Percentiles rank a stretch among this genome's conserved stretches.
Conservation (phyloP, 2,797 vertebrate genomes). For the Sebastolobus alascanus region DNA sequence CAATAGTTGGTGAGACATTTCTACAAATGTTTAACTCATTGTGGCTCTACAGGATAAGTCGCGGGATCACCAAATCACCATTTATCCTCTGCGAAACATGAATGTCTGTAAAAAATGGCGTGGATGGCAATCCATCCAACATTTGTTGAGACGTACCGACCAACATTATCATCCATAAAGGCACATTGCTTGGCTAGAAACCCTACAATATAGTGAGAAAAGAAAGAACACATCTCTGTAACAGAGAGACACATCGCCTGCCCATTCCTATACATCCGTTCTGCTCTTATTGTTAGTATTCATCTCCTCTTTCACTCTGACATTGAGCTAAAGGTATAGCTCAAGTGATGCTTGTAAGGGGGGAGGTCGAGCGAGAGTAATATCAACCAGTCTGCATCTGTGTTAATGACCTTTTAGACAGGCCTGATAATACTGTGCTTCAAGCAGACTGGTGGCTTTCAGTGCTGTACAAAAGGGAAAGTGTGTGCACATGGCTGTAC, state of each 20-base stretch:
- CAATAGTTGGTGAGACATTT: background rate
- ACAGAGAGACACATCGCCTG: background rate
- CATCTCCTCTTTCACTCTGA: constrained; percentile 61
- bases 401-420: constrained; percentile 25
- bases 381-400: background rate
- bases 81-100: background rate
- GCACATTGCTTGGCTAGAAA: background rate
- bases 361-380: constrained; percentile 26
- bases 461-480: constrained; percentile 15
- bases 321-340: constrained; percentile 14
- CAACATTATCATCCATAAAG: background rate
- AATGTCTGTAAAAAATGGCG: background rate
- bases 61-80: too few species aligned
- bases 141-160: background rate
- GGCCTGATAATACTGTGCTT: constrained; percentile 13
- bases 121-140: background rate
- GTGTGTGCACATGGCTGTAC: background rate
- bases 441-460: constrained; percentile 22
- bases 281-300: constrained; percentile 77
- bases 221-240: background rate
- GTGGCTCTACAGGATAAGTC: too few species aligned
- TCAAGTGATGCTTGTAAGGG: constrained; percentile 16
- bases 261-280: constrained; percentile 69
- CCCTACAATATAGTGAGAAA: background rate
- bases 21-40: background rate